Evolutionary conservation across 1,140 invertebrate genomes (phyloP), one percentile per base, ranked within the genome.

Genomic region (Euborellia annulipes): DNA sequence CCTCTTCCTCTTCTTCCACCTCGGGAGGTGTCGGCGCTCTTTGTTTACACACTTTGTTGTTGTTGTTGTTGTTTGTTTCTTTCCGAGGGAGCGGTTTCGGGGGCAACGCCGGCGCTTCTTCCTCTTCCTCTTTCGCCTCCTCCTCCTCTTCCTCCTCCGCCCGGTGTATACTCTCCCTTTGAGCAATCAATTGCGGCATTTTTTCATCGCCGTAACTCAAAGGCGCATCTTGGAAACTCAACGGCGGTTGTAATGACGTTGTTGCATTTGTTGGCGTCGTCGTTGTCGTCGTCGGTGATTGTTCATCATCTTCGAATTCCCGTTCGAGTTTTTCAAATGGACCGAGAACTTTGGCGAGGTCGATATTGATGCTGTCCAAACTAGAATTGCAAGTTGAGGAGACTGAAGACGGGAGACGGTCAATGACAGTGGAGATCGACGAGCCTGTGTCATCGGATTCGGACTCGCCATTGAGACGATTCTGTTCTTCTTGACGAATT

Each of bases 381-480:
- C 61, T 52, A 3, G 62, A 63, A 79, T 68, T 45, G 60, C 59
- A 3, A 59, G 30, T 45, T 38, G 42, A 52, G 53, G 52, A 50
- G 37, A 55, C 20, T 65, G 54, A 27, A 54, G 59, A 52, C 60
- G 63, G 7, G 50, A 64, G 36, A 19, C 78, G 69, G 57, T 87
- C 84, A 13, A 90, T 76, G 7, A 89, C 82, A 1, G 85, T 89
- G 2, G 84, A 88, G 52, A 86, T 82, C 3, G 83, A 82, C 59
- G 82, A 87, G 9, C 79, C 81, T 0, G 85, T 90, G 56, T 90
- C 86, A 60, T 90, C 86, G 1, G 84, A 87, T 58, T 87, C 82
- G 8, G 79, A 82, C 51, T 80, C 75, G 41, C 60, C 62, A 3
- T 55, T 61, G 9, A 63, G 61, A 2, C 58, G 59, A 27, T 58